These are phyloP conservation scores for Corythornis cristatus DNA, from an alignment of 2,113 vertebrate species.

Conservation along the genomic window DNA sequence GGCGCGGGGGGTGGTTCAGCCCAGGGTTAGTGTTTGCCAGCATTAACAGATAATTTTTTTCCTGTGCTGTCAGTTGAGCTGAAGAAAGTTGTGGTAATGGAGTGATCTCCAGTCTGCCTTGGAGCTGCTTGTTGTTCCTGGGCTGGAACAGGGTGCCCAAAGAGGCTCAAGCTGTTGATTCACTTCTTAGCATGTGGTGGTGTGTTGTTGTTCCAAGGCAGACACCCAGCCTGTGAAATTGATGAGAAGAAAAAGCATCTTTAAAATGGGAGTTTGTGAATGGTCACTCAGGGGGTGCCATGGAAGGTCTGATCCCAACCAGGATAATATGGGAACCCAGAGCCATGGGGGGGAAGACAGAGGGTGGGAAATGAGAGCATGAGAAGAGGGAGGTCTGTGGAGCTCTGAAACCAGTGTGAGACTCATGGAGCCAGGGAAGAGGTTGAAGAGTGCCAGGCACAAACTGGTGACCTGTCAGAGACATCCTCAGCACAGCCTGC, in stretches of 20 bases:
- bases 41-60: accelerated
- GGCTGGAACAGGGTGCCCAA: neutral
- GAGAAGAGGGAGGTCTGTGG: accelerated
- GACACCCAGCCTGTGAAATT: neutral
- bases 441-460: neutral
- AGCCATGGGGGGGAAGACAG: neutral
- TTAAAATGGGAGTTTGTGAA: neutral
- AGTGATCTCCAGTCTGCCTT: neutral
- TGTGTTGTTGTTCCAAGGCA: neutral
- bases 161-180: neutral
- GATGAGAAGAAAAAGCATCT: neutral
- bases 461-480: neutral
- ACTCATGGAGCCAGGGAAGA: neutral
- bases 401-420: neutral
- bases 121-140: neutral
- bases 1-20: neutral
- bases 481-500: neutral
- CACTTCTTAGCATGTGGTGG: neutral
- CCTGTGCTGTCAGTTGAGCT: neutral
- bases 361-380: neutral
- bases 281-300: neutral
- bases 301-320: neutral
- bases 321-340: neutral
- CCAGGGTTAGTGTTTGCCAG: neutral
- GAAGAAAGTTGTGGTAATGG: neutral